Conservation (phyloP, 1,140 invertebrate genomes). For the Diploscapter pachys region DNA sequence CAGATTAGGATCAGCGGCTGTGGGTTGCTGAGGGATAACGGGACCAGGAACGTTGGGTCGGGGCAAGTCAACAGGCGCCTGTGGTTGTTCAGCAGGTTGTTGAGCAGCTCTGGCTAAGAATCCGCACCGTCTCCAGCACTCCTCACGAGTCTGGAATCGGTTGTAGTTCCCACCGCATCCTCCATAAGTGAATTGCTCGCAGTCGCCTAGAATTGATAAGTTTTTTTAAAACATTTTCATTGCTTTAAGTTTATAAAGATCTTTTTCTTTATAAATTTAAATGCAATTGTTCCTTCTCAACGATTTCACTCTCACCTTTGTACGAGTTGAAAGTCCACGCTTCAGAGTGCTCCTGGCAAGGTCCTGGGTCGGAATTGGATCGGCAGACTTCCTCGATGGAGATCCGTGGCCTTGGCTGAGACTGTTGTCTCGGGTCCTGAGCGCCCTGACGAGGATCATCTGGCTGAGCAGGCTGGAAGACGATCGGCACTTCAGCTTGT, state of each 20-base stretch:
- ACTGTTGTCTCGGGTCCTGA: constrained; percentile 9
- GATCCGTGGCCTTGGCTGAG: constrained; percentile 16
- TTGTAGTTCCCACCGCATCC: constrained; percentile 84
- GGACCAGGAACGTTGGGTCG: background rate
- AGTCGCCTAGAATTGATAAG: constrained; percentile 7
- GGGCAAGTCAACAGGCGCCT: background rate
- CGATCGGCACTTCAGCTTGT: background rate
- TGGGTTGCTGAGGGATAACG: background rate
- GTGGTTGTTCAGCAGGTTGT: constrained; percentile 20
- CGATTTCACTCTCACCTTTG: background rate
- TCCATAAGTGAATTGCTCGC: constrained; percentile 64
- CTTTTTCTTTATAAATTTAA: no score
- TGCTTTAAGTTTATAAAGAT: no score
- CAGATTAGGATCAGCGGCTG: no score
- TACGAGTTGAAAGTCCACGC: constrained; percentile 25
- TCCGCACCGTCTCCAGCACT: constrained; percentile 75
- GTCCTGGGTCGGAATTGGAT: constrained; percentile 38
- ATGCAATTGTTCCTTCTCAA: no score
- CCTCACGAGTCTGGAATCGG: constrained; percentile 73
- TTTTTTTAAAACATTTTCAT: no score
- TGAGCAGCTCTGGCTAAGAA: constrained; percentile 38
- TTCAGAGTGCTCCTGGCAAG: constrained; percentile 38
- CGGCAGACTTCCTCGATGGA: constrained; percentile 37
- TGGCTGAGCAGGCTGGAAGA: background rate
- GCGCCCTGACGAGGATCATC: background rate